Evolutionary conservation across 2,113 vertebrate genomes (phyloP).

Genomic region (Promerops cafer): DNA sequence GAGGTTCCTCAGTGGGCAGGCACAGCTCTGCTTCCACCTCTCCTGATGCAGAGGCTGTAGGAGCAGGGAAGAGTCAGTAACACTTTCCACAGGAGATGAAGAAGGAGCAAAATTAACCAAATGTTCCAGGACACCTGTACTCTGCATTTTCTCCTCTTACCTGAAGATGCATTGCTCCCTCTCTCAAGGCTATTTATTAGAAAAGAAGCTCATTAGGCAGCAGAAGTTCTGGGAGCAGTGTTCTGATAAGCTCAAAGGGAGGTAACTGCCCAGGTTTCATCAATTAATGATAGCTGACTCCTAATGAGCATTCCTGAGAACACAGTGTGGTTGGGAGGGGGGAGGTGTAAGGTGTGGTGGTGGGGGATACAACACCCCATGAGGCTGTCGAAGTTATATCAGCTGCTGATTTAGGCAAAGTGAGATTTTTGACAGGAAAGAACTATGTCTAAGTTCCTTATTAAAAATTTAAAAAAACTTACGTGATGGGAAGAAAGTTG

Average conservation of each 20-base stretch:
- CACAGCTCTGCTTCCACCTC: background rate
- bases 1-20: background rate
- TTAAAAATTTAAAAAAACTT: background rate
- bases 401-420: background rate
- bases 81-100: background rate
- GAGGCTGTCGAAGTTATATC: background rate
- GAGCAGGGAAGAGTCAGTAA: background rate
- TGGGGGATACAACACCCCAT: background rate
- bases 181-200: background rate
- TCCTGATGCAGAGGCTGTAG: fast-evolving
- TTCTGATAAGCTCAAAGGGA: background rate
- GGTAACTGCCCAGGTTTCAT: background rate
- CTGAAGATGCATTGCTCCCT: too few relatives aligned
- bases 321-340: background rate
- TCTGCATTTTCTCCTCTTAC: background rate
- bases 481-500: background rate
- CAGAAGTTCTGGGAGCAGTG: background rate
- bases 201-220: background rate
- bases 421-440: background rate
- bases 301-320: background rate
- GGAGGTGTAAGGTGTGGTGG: background rate
- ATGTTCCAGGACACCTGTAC: background rate
- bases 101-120: background rate
- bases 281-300: background rate
- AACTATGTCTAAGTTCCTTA: background rate